These are phyloP conservation scores for Pygoscelis adeliae DNA, from an alignment of 2,113 vertebrate species.

Conservation along the genomic window DNA sequence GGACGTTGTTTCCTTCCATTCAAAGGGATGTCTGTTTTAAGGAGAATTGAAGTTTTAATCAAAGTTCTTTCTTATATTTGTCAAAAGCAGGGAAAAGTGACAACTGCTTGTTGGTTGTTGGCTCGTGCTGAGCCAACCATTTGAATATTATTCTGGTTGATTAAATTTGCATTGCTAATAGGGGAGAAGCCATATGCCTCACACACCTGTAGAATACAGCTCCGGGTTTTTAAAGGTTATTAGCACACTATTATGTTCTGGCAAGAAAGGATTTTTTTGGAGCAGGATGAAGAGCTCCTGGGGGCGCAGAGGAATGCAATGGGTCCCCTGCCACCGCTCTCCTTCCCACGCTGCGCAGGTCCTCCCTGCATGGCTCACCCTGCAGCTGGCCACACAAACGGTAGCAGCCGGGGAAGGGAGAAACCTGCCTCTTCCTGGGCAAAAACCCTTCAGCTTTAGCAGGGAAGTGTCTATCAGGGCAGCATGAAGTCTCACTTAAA, in stretches of 20 bases:
- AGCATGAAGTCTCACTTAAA: neutral
- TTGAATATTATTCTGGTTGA: constrained; percentile 56
- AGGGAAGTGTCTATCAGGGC: neutral
- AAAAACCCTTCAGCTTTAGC: neutral
- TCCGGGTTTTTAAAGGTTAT: constrained; percentile 13
- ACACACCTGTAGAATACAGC: constrained; percentile 46
- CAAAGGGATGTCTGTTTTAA: neutral
- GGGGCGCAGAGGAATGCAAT: neutral
- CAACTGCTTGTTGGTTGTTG: constrained; percentile 29
- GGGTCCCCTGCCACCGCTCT: neutral
- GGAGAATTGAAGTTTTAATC: constrained; percentile 36
- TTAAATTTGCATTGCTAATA: constrained; percentile 71
- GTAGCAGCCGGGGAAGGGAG: neutral
- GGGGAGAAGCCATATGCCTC: constrained; percentile 39
- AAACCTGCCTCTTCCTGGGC: neutral
- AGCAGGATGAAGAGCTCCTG: neutral
- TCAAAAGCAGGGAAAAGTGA: constrained; percentile 2
- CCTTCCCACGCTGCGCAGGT: neutral
- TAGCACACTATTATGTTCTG: neutral
- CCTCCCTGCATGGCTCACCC: neutral
- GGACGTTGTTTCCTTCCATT: neutral
- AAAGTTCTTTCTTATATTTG: constrained; percentile 28
- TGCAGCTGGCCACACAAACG: rapidly evolving
- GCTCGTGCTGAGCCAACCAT: constrained; percentile 18
- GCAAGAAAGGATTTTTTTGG: neutral